Evolutionary conservation across 2,113 vertebrate genomes (phyloP), one percentile per base, ranked within the genome.

Genomic region (Cyrtonyx montezumae): DNA sequence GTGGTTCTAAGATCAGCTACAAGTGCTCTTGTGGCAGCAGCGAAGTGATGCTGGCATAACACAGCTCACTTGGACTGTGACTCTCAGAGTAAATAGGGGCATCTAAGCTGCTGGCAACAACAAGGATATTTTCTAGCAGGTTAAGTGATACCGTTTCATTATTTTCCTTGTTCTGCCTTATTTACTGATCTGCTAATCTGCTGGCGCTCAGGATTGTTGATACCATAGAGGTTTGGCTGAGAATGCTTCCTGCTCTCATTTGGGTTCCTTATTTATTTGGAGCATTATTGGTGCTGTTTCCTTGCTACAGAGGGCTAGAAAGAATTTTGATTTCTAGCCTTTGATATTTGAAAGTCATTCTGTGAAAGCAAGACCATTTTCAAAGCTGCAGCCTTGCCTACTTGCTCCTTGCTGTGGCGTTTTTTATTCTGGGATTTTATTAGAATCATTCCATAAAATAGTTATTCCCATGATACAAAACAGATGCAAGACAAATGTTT

Each of bases 31-130:
- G 30, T 42, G 49, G 66, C 91, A 92, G 77, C 86, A 88, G 0
- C 37, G 49, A 25, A 42, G 37, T 5, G 40, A 3, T 45, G 90
- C 87, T 69, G 71, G 30, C 34, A 66, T 61, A 28, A 45, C 45
- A 1, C 5, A 3, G n/a, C 59, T 79, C 13, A 0, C 63, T 67
- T 51, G 4, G 46, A 0, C 56, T 40, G 22, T 3, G 3, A 43
- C 13, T 51, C 42, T 61, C 46, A 16, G 32, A 69, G 65, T 55
- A 78, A 95, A 79, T 2, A 21, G 21, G 8, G 13, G 19, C 8
- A 37, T 0, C 0, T 34, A 67, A 58, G 30, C 45, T 87, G 42
- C 53, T 74, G 30, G 77, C 49, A 70, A 88, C 19, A 2, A 37
- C 36, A n/a, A 21, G 49, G 34, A 0, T 58, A 13, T 70, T 62